Evolutionary conservation across 1,140 invertebrate species (phyloP), one percentile per base, ranked within the genome.

Genomic region (Lordiphosa stackelbergi): DNA sequence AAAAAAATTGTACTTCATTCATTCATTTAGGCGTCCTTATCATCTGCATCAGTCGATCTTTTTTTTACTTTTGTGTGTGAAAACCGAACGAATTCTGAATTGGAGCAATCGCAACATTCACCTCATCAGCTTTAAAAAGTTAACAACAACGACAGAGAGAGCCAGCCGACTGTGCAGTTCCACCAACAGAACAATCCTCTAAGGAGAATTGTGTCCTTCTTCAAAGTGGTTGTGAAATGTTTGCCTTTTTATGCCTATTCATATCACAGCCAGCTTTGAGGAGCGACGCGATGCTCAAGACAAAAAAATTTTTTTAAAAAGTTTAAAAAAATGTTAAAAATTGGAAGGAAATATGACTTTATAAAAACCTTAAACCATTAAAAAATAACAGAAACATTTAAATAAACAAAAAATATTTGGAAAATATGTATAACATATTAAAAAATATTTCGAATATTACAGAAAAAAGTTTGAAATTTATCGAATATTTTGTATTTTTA

Each of bases 221-320:
- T 87, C 85, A 94, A 94, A 93, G 91, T 94, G 93, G 92, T 91
- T 94, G 93, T 93, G 93, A 91, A 92, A 92, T 94, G 93, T 86
- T 84, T 69, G 93, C 89, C 87, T 69, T 88, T 83, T 86, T 88
- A 78, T 86, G 61, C 71, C 88, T 85, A 88, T 86, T 92, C 94
- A 94, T 95, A 95, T 95, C 94, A 93, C 92, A 93, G 92, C 93
- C 92, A 93, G 93, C 92, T 93, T 94, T 94, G 93, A 93, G 93
- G 93, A 93, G 92, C 92, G 92, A 83, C 88, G 90, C 88, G 88
- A 79, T 89, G 78, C 77, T 83, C 77, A 77, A 36, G 40, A 53
- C 71, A 54, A 72, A 51, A 61, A 48, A 24, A 55, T n/a, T n/a
- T n/a, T n/a, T n/a, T n/a, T n/a, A n/a, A n/a, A 13, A 40, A 24